These are phyloP conservation scores for Hydrozoanthus gracilis DNA, from an alignment of 92 coral and sea anemone species.

Conservation along the genomic window DNA sequence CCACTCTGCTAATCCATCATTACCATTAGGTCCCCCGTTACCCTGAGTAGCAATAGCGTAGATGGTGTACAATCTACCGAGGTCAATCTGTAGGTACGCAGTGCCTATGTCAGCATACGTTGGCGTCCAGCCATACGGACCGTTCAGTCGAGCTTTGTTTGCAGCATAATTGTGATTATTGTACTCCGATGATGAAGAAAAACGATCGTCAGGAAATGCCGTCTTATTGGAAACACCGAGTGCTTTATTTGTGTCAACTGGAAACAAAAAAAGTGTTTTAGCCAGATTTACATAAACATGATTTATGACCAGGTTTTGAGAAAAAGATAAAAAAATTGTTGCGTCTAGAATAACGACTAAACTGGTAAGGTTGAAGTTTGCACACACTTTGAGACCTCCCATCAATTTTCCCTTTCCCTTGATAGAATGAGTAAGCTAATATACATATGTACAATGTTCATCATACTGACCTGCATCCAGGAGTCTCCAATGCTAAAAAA, in stretches of 20 bases:
- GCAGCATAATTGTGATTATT: not conserved
- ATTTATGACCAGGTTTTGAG: too few relatives aligned
- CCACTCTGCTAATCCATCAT: not conserved
- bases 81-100: not conserved
- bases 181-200: not conserved
- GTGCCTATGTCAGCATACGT: not conserved
- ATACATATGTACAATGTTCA: too few relatives aligned
- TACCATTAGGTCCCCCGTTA: not conserved
- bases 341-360: too few relatives aligned
- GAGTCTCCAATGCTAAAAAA: too few relatives aligned
- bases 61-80: not conserved
- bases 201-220: not conserved
- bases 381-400: too few relatives aligned
- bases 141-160: not conserved
- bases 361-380: too few relatives aligned
- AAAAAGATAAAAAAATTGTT: too few relatives aligned
- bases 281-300: too few relatives aligned
- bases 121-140: constrained; percentile 7
- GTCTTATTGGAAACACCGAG: not conserved
- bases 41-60: constrained; percentile 32
- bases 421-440: too few relatives aligned
- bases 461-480: too few relatives aligned
- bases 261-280: not conserved
- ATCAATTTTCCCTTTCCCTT: too few relatives aligned
- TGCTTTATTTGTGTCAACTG: not conserved